These are phyloP conservation scores for Cremastinae sp. DNA, from an alignment of 2,888 invertebrate genomes.

Conservation along the genomic window DNA sequence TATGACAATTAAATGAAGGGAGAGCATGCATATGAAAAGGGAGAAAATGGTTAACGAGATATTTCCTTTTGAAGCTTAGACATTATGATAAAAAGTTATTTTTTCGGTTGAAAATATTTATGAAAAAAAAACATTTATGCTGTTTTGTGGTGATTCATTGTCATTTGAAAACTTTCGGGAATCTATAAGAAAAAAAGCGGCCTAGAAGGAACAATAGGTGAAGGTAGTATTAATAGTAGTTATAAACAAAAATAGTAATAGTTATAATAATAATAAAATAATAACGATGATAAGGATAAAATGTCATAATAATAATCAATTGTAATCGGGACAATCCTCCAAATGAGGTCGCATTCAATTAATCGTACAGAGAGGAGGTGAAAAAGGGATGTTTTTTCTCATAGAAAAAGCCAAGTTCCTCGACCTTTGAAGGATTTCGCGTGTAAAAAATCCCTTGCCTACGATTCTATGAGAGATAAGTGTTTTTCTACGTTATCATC, in stretches of 20 bases:
- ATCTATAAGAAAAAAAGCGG: conserved; percentile 57
- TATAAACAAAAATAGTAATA: conserved; percentile 7
- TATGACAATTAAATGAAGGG: too few species aligned
- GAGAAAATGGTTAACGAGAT: neutral
- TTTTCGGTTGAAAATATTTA: conserved; percentile 1
- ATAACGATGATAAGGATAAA: conserved; percentile 32
- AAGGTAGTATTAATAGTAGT: conserved; percentile 36
- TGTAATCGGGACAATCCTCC: conserved; percentile 49
- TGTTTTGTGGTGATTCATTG: neutral
- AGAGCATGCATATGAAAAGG: too few species aligned
- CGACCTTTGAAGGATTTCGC: conserved; percentile 20
- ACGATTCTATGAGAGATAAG: conserved; percentile 2
- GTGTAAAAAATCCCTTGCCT: conserved; percentile 14
- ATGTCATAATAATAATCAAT: conserved; percentile 42
- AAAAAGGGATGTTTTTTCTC: conserved; percentile 3
- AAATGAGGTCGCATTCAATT: conserved; percentile 33
- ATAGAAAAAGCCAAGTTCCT: conserved; percentile 40
- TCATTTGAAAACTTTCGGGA: conserved; percentile 1
- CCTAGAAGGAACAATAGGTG: conserved; percentile 56
- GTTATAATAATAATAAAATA: conserved; percentile 29
- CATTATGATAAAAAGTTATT: too few species aligned
- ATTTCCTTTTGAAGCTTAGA: too few species aligned
- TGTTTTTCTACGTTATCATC: conserved; percentile 49
- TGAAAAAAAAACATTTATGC: neutral
- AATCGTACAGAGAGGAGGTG: conserved; percentile 19